These are phyloP conservation scores for Callocephalon fimbriatum DNA, from an alignment of 2,113 vertebrate species.

Conservation along the genomic window DNA sequence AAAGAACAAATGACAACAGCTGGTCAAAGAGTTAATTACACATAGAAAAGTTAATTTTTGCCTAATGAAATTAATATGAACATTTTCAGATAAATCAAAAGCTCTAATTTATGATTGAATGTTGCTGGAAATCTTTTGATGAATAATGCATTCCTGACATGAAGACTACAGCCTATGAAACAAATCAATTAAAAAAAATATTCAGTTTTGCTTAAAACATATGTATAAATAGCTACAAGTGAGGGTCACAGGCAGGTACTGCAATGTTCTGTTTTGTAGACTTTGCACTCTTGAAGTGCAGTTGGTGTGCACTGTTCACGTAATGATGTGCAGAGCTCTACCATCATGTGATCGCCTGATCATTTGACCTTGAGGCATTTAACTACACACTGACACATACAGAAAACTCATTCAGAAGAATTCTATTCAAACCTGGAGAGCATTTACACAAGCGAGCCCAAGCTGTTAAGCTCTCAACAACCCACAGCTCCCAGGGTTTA, in stretches of 20 bases:
- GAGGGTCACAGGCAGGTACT: neutral
- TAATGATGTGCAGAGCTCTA: neutral
- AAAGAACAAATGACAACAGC: neutral
- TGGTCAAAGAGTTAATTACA: neutral
- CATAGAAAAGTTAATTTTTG: neutral
- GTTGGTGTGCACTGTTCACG: neutral
- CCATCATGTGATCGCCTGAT: neutral
- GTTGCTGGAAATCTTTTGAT: neutral
- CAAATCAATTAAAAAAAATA: neutral
- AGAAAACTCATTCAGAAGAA: neutral
- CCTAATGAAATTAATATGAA: neutral
- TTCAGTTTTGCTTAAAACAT: neutral
- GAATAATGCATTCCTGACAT: neutral
- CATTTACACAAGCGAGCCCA: neutral
- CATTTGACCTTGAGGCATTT: neutral
- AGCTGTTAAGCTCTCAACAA: neutral
- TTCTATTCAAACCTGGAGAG: neutral
- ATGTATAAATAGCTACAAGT: neutral
- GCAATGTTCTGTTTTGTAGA: neutral
- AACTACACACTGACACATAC: rapidly evolving
- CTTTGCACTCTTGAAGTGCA: neutral
- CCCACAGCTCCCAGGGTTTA: rapidly evolving
- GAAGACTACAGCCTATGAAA: neutral
- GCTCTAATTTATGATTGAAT: neutral
- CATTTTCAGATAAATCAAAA: neutral